Conservation (phyloP, 2,797 vertebrate genomes). For the Poeciliopsis infans region DNA sequence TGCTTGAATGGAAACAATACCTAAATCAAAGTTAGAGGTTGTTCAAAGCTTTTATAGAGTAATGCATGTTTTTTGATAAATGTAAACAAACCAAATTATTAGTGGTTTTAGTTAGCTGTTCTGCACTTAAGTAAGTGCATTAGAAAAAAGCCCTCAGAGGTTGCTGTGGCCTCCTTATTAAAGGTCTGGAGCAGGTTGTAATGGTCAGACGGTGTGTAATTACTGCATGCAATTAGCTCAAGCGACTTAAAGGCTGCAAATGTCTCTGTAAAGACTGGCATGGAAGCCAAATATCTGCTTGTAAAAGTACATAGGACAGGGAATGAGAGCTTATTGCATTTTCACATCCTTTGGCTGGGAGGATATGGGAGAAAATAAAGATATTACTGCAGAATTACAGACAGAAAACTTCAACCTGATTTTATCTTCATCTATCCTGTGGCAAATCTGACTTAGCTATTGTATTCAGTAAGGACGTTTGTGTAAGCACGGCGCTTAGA, state of each 20-base stretch:
- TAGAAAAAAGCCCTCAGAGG: constrained; percentile 17
- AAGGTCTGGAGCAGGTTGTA: constrained; percentile 63
- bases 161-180: constrained; percentile 60
- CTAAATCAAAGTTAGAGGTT: not conserved
- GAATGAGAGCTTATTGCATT: constrained; percentile 51
- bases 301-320: constrained; percentile 54
- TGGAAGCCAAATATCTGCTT: constrained; percentile 28
- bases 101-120: constrained; percentile 25
- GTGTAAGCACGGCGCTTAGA: constrained; percentile 11
- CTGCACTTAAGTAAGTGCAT: constrained; percentile 19
- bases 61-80: not conserved
- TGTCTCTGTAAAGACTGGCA: constrained; percentile 15
- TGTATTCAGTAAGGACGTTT: constrained; percentile 13
- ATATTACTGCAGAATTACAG: constrained; percentile 34
- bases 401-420: constrained; percentile 35
- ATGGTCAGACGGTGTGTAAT: constrained; percentile 32
- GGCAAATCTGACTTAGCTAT: constrained; percentile 27
- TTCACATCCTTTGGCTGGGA: constrained; percentile 46
- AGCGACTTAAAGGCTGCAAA: constrained; percentile 38
- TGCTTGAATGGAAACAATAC: not conserved
- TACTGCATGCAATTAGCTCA: constrained; percentile 53
- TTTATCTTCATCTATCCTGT: constrained; percentile 27
- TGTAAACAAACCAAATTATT: not conserved
- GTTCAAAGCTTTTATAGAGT: not conserved
- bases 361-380: constrained; percentile 44